Conservation (phyloP, 2,113 vertebrate species). For the Ondatra zibethicus region DNA sequence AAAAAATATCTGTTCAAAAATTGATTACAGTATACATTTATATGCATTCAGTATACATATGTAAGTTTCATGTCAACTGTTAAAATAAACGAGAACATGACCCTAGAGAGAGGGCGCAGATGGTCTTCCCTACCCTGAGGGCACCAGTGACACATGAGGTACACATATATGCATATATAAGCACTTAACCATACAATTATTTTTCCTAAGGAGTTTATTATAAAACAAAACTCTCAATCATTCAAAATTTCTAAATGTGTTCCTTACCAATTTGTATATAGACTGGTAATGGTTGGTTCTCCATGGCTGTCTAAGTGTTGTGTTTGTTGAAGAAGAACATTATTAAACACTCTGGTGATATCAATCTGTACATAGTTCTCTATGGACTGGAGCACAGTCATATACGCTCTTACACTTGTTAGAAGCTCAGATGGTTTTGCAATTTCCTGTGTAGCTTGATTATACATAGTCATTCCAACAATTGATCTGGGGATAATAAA, state of each 20-base stretch:
- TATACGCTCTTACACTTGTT: conserved; percentile 98
- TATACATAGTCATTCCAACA: conserved; percentile 99
- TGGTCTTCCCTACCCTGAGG: background rate
- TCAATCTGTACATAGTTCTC: conserved; percentile 99
- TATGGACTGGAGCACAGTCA: conserved; percentile 99
- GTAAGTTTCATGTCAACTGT: conserved; percentile 50
- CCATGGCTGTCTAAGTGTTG: conserved; percentile 99
- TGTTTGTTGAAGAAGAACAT: conserved; percentile 99
- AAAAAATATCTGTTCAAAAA: conserved; percentile 11
- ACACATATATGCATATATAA: background rate
- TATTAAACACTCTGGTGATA: conserved; percentile 99
- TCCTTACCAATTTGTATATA: conserved; percentile 98
- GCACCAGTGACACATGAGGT: background rate
- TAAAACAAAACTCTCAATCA: conserved; percentile 27
- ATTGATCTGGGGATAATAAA: conserved; percentile 91
- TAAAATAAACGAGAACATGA: background rate
- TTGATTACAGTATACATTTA: conserved; percentile 8
- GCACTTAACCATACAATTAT: background rate
- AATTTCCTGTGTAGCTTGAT: conserved; percentile 99
- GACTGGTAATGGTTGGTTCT: conserved; percentile 98
- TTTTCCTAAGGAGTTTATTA: conserved; percentile 34
- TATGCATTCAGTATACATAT: no score
- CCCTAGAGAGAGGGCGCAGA: no score
- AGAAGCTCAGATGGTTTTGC: conserved; percentile 98
- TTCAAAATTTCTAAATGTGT: conserved; percentile 51